These are phyloP conservation scores for Cryptophagus acutangulus DNA, from an alignment of 2,888 invertebrate species.

Conservation along the genomic window DNA sequence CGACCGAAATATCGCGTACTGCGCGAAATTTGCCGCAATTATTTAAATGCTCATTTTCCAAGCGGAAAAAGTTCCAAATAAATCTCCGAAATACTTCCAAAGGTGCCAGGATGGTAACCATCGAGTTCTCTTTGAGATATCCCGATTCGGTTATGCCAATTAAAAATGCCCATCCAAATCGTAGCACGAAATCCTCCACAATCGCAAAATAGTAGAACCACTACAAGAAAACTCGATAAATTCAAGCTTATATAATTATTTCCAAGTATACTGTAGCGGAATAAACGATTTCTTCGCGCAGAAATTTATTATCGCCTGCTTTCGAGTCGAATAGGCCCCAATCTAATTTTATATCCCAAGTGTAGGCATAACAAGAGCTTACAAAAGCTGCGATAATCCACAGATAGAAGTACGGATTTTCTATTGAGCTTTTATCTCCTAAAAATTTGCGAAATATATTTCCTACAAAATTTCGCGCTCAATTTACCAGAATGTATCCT, in stretches of 20 bases:
- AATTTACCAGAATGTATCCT: slow-evolving; percentile 51
- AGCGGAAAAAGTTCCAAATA: slow-evolving; percentile 98
- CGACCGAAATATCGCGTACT: slow-evolving; percentile 94
- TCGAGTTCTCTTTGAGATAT: slow-evolving; percentile 69
- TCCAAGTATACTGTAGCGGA: slow-evolving; percentile 67
- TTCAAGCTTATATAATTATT: slow-evolving; percentile 1
- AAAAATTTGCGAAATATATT: slow-evolving; percentile 1
- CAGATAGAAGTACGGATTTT: slow-evolving; percentile 81
- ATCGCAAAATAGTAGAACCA: slow-evolving; percentile 95
- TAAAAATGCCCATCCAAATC: slow-evolving; percentile 90
- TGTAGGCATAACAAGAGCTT: slow-evolving; percentile 91
- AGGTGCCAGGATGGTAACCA: slow-evolving; percentile 78
- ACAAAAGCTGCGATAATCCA: slow-evolving; percentile 83
- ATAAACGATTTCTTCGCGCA: slow-evolving; percentile 94
- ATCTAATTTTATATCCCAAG: slow-evolving; percentile 99
- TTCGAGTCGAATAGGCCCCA: slow-evolving; percentile 94
- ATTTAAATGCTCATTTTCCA: slow-evolving; percentile 98
- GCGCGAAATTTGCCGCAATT: slow-evolving; percentile 99
- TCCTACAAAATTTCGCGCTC: background rate
- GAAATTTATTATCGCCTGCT: slow-evolving; percentile 84
- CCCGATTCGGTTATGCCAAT: slow-evolving; percentile 79
- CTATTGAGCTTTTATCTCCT: slow-evolving; percentile 34
- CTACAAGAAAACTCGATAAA: slow-evolving; percentile 49
- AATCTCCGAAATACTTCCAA: slow-evolving; percentile 91
- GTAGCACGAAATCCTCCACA: slow-evolving; percentile 85